phyloP scores from a whole-genome alignment of 2,113 vertebrate species.

The Agelaius tricolor region DNA sequence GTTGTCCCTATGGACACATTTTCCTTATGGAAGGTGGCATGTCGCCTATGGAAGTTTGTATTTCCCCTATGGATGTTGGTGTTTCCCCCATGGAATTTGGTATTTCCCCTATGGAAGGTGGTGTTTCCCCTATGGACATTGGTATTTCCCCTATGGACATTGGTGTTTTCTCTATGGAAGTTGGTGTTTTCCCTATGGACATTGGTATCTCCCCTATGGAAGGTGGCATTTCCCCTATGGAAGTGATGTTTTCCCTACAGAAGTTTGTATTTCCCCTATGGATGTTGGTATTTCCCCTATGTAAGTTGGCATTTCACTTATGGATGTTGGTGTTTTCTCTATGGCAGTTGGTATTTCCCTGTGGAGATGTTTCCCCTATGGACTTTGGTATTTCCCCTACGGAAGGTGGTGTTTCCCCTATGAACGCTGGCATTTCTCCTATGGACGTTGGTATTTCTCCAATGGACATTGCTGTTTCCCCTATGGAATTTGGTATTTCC shows the following conservation, averaged over 20 bases:
- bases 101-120: too few relatives aligned
- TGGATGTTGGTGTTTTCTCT: not conserved
- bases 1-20: rapidly evolving
- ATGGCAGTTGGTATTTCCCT: rapidly evolving
- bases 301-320: too few relatives aligned
- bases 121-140: rapidly evolving
- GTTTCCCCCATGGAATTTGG: too few relatives aligned
- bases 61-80: not conserved
- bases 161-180: rapidly evolving
- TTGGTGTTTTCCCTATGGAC: rapidly evolving
- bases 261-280: too few relatives aligned
- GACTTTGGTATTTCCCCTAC: too few relatives aligned
- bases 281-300: rapidly evolving
- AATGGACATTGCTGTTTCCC: rapidly evolving
- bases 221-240: not conserved
- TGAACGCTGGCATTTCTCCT: rapidly evolving
- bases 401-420: rapidly evolving
- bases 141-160: rapidly evolving
- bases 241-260: not conserved
- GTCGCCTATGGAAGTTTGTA: rapidly evolving
- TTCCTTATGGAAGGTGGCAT: rapidly evolving
- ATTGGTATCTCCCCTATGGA: rapidly evolving
- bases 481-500: not conserved
- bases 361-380: too few relatives aligned
- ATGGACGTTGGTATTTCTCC: not conserved